phyloP scores from a whole-genome alignment of 2,113 vertebrate genomes.

The Gnathonemus echidnorhynchus region DNA sequence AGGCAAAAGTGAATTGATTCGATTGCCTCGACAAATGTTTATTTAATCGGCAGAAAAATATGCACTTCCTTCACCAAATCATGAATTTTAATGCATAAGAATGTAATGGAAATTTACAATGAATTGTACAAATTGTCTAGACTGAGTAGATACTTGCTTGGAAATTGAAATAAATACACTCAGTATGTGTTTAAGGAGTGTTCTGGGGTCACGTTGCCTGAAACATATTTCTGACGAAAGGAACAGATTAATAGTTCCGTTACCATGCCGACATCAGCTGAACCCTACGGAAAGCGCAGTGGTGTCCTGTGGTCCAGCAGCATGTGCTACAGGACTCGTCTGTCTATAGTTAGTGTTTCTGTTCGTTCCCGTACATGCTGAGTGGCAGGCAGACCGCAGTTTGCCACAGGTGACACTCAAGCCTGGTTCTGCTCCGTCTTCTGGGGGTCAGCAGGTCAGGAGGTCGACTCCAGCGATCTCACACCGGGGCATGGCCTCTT shows the following conservation, averaged over 20 bases:
- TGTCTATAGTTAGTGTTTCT: background rate
- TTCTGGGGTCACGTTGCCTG: background rate
- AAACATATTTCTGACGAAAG: background rate
- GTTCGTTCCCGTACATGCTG: background rate
- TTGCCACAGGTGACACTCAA: background rate
- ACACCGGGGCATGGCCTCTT: conserved; percentile 42
- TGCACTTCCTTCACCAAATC: background rate
- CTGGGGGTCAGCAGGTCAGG: background rate
- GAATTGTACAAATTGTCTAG: conserved; percentile 1
- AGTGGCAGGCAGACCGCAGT: background rate
- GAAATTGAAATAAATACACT: background rate
- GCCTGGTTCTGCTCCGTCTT: background rate
- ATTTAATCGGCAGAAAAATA: background rate
- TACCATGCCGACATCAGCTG: background rate
- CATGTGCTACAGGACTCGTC: background rate
- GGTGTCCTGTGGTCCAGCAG: background rate
- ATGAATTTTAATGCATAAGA: background rate
- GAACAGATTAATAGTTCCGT: background rate
- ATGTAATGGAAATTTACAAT: background rate
- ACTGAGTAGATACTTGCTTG: background rate
- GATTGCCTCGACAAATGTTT: background rate
- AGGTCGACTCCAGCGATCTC: background rate
- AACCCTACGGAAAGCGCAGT: background rate
- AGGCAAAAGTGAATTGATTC: background rate
- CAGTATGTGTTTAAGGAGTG: background rate